Percentiles rank a stretch among this genome's conserved stretches.
These are phyloP conservation scores for Conistra vaccinii DNA, from an alignment of 2,888 invertebrate genomes.

Conservation along the genomic window DNA sequence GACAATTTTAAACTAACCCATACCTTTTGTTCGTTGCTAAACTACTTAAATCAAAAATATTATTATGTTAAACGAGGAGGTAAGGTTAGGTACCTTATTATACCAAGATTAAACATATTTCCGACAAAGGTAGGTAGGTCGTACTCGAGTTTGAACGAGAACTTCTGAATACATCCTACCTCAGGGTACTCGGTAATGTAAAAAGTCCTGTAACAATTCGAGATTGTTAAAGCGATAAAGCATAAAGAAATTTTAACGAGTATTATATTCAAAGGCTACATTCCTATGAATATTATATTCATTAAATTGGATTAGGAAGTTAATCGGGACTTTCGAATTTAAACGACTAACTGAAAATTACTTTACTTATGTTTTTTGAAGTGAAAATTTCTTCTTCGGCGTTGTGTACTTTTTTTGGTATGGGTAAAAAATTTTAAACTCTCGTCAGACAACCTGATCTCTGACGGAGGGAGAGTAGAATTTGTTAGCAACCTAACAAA, in stretches of 20 bases:
- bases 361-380: too few relatives aligned
- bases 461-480: too few relatives aligned
- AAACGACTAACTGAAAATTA: constrained; percentile 8
- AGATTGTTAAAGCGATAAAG: constrained; percentile 1
- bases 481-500: too few relatives aligned
- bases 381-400: too few relatives aligned
- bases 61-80: too few relatives aligned
- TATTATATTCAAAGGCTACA: not conserved
- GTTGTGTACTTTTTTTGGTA: too few relatives aligned
- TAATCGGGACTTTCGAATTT: constrained; percentile 2
- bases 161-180: not conserved
- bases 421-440: too few relatives aligned
- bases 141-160: not conserved
- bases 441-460: too few relatives aligned
- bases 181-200: not conserved
- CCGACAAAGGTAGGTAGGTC: constrained; percentile 4
- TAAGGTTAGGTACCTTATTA: constrained; percentile 9
- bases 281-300: constrained; percentile 20
- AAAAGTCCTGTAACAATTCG: constrained; percentile 18
- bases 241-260: constrained; percentile 21
- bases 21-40: not conserved
- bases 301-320: constrained; percentile 19
- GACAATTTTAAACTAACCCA: not conserved
- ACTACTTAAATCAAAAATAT: not conserved
- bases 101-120: constrained; percentile 17